Percentiles rank a stretch among this genome's conserved stretches.
Conservation (phyloP, 2,797 vertebrate species). For the Caiman crocodilus region DNA sequence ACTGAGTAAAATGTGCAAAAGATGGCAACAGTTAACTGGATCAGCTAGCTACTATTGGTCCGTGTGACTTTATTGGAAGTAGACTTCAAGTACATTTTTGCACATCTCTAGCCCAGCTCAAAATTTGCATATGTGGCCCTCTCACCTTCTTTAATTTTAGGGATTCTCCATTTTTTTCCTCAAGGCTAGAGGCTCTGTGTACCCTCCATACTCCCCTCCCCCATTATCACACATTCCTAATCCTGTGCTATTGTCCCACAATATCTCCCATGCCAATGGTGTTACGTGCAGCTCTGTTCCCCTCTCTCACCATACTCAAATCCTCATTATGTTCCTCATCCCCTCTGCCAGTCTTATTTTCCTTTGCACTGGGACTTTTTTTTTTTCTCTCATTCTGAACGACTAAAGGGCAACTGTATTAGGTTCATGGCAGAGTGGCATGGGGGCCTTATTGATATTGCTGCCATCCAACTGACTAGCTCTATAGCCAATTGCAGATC, state of each 20-base stretch:
- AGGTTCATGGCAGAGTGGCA: not conserved
- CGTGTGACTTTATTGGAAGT: not conserved
- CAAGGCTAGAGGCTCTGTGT: not conserved
- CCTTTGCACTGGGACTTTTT: not conserved
- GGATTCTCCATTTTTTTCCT: not conserved
- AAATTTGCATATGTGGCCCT: not conserved
- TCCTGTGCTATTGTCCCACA: too few relatives aligned
- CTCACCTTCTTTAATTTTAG: not conserved
- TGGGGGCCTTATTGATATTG: not conserved
- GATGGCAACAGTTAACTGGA: not conserved
- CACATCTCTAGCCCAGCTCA: not conserved
- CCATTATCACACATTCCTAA: too few relatives aligned
- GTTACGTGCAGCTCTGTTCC: not conserved
- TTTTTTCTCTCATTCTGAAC: too few relatives aligned
- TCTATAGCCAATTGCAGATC: not conserved
- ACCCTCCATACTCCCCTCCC: too few relatives aligned
- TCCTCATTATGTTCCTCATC: not conserved
- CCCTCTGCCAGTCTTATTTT: not conserved
- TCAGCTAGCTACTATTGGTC: not conserved
- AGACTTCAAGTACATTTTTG: not conserved
- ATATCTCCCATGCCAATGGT: not conserved
- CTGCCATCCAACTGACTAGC: not conserved
- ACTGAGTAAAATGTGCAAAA: not conserved
- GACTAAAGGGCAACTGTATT: too few relatives aligned
- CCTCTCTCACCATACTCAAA: not conserved